Base-by-base conservation (phyloP, 2,888 invertebrate genomes). In the Geotrupes spiniger region DNA sequence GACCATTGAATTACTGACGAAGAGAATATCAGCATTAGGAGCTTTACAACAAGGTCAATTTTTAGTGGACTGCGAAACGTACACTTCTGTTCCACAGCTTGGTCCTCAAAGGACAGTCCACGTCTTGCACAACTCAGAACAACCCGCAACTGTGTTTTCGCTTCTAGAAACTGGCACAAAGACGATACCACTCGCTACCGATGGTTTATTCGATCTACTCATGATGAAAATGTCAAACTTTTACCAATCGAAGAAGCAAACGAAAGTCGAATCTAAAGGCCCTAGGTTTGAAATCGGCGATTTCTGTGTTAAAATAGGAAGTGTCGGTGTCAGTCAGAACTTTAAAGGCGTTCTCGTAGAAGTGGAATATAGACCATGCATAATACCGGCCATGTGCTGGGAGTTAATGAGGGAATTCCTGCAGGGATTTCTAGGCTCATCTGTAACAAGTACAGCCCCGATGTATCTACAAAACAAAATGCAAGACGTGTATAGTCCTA, bases 81-180 rank as follows among this genome's bases (percentile, higher is more conserved):
- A 90, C 66, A 84, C 85, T 29, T 89, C 91, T 0, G 83, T 85
- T 36, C 85, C 87, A 1, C 83, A 84, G 62, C 76, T 88, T 68
- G 90, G 88, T 2, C 81, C 83, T 37, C 85, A 87, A 50, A 84
- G 89, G 63, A 87, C 89, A 0, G 87, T 95, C 0, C 92, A 95
- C 72, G 87, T 96, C n/a, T 78, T 97, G 5, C 95, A 96, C 74
- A 92, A 96, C 72, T 94, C 92, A 0, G 96, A 97, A 68, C 91
- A 93, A 66, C 96, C 96, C 0, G 94, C 93, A 0, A 90, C 95
- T 0, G 92, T 93, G 2, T 96, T 95, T 74, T 89, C 94, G 5
- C 83, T 95, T 17, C 76, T 96, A 4, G 96, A 96, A 63, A 87
- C 87, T 40, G 92, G 92, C 0, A 84, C 82, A 8, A 91, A 91